These are phyloP conservation scores for Teleiodes luculella DNA, from an alignment of 2,888 invertebrate species.

Conservation along the genomic window DNA sequence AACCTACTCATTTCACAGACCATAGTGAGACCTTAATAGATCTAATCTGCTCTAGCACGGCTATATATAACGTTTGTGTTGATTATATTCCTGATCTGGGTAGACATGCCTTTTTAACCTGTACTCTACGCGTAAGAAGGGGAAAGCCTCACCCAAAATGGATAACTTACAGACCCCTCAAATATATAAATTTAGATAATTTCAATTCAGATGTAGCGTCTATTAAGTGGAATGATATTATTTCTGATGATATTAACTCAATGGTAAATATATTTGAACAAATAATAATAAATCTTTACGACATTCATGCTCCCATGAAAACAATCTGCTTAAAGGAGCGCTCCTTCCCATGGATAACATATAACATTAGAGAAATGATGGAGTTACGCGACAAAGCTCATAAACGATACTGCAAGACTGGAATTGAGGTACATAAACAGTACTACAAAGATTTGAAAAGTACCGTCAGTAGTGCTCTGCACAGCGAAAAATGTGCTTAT, in stretches of 20 bases:
- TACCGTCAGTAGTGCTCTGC: not conserved
- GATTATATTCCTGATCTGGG: not conserved
- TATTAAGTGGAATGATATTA: not conserved
- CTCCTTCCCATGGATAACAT: slow-evolving; percentile 18
- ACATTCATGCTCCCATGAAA: slow-evolving; percentile 12
- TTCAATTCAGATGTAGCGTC: not conserved
- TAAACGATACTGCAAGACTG: not conserved
- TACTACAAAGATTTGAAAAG: slow-evolving; percentile 18
- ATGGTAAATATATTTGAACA: not conserved
- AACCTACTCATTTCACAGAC: slow-evolving; percentile 2
- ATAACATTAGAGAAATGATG: slow-evolving; percentile 16
- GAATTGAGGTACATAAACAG: slow-evolving; percentile 6
- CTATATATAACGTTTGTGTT: not conserved
- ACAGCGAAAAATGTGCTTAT: slow-evolving; percentile 16
- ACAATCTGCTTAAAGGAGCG: not conserved
- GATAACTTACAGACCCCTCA: not conserved
- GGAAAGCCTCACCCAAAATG: not conserved
- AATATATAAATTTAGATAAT: not conserved
- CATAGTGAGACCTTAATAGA: not conserved
- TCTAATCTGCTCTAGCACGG: not conserved
- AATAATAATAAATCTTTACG: not conserved
- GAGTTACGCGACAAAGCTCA: slow-evolving; percentile 13
- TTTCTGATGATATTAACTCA: not conserved
- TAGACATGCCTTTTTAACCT: not conserved
- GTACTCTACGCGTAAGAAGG: not conserved